Base-by-base conservation (phyloP, 2,113 vertebrate species). In the Asarcornis scutulata region DNA sequence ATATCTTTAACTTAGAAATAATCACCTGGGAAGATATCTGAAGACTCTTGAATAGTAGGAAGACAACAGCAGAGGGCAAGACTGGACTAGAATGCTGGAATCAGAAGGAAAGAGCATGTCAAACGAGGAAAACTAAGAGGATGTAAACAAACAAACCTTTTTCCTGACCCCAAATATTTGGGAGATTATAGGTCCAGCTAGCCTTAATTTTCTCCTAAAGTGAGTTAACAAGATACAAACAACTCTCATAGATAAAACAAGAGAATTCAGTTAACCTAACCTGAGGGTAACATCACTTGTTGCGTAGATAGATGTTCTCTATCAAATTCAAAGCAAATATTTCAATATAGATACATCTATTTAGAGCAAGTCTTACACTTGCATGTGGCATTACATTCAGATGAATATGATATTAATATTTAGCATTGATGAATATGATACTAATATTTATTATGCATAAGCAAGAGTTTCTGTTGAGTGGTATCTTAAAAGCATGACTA, bases 341-440 rank as follows among this genome's bases (percentile, higher is more conserved):
- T 82, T 68, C 50, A 58, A 38, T 63, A 73, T 10, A 32, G 17
- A 62, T 34, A 66, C 13, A 42, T 8, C 42, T 6, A 76, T 17
- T 13, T 1, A 62, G 20, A 7, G 8, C 36, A 63, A 62, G 34
- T 25, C 50, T 68, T 36, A 14, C 1, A 40, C 26, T 44, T 27
- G 13, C 31, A 42, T 23, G 23, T 31, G 34, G 16, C 38, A 15
- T 20, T 66, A 32, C 9, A 32, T 23, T 50, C 42, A 20, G 11
- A 13, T 48, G 23, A 38, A 63, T 17, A 32, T 0, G 0, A 4
- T 10, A 34, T 48, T 46, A 36, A 36, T 34, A 56, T 23, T 81
- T n/a, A 55, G 9, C 31, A n/a, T n/a, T n/a, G 11, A 13, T 48
- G 23, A 38, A 63, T 17, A 32, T 0, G 0, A 4, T 10, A 34